These are phyloP conservation scores for Seriola rivoliana DNA, from an alignment of 2,113 vertebrate genomes.

Conservation along the genomic window DNA sequence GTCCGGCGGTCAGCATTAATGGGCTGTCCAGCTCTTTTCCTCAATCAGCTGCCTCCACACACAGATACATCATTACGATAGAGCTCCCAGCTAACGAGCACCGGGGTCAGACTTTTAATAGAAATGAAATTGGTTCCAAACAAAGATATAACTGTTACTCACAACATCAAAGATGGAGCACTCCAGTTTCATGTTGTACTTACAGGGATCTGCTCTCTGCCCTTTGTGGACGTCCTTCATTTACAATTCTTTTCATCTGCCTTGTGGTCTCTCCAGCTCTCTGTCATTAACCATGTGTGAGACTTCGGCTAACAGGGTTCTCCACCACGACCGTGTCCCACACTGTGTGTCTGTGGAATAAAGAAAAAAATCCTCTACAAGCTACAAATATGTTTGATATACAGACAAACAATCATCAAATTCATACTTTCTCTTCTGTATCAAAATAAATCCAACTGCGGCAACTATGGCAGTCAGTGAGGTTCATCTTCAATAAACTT, in stretches of 20 bases:
- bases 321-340: neutral
- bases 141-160: conserved; percentile 67
- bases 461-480: too few relatives aligned
- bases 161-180: conserved; percentile 61
- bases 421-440: neutral
- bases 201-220: conserved; percentile 18
- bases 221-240: conserved; percentile 33
- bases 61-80: conserved; percentile 57
- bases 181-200: conserved; percentile 43
- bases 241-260: conserved; percentile 60
- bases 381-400: too few relatives aligned
- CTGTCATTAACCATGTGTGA: conserved; percentile 3
- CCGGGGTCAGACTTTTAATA: conserved; percentile 54
- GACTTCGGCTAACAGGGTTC: conserved; percentile 17
- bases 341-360: neutral
- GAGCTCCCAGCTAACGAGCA: conserved; percentile 23
- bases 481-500: too few relatives aligned
- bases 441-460: neutral
- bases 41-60: conserved; percentile 45
- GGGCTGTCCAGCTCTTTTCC: conserved; percentile 60
- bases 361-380: too few relatives aligned
- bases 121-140: conserved; percentile 63
- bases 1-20: conserved; percentile 74
- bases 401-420: too few relatives aligned
- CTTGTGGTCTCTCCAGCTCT: conserved; percentile 24